Base-by-base conservation (phyloP, 2,113 vertebrate species). In the Lepus europaeus region DNA sequence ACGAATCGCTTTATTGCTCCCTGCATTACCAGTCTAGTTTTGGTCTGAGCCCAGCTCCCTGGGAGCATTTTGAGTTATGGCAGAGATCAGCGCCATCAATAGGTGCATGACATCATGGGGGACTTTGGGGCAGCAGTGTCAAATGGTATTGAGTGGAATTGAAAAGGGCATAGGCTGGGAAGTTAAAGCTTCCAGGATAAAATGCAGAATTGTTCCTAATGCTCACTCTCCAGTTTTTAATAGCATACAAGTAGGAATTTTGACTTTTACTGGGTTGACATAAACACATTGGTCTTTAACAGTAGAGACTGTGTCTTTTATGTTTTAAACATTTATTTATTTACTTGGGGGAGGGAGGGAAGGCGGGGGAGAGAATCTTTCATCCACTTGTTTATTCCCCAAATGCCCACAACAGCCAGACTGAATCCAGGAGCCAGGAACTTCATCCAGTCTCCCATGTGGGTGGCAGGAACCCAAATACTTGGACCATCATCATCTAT, bases 21-120 rank as follows among this genome's bases (percentile, higher is more conserved):
- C 89, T 90, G 66, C 73, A 84, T 93, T 87, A 81, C 77, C 93
- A 0, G 6, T 90, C 92, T 90, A 82, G 96, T 69, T 73, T 76
- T 86, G 53, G 31, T 0, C 93, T 92, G n/a, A 23, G 66, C 63
- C 53, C 13, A 7, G 49, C 36, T 82, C 53, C 90, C 53, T 4
- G 19, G 87, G 72, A 92, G 66, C 59, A 16, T 39, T 90, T 76
- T 56, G 74, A 63, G 87, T 90, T 56, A 51, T 3, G 74, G 45
- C 89, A 14, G 19, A 17, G 69, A 91, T 77, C 16, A 22, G 17
- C 19, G 87, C 81, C 59, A n/a, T 45, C 68, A 56, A 7, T 76
- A 39, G n/a, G 36, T 39, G 2, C 0, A 0, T 64, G 73, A 23
- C 53, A 25, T 63, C 70, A 12, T 3, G 17, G 45, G 2, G 7